Conservation (phyloP, 2,113 vertebrate genomes). For the Thunnus thynnus region DNA sequence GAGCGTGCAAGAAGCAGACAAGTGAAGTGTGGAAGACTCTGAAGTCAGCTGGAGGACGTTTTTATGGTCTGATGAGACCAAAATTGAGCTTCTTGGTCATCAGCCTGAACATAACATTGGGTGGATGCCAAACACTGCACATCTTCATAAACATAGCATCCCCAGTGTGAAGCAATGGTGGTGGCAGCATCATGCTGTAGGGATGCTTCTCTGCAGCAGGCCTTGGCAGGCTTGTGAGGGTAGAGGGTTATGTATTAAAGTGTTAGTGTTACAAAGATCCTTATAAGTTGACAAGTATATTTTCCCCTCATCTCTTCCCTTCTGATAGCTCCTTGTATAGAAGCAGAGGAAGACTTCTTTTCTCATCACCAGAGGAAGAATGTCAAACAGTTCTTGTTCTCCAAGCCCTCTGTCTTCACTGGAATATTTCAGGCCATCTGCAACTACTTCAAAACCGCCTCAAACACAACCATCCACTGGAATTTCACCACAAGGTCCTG, state of each 20-base stretch:
- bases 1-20: too few relatives aligned
- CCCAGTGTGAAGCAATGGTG: too few relatives aligned
- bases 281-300: slow-evolving; percentile 10
- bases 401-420: slow-evolving; percentile 9
- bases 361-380: slow-evolving; percentile 2
- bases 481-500: slow-evolving; percentile 21
- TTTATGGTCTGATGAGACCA: too few relatives aligned
- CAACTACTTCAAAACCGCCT: slow-evolving; percentile 38
- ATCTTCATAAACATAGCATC: too few relatives aligned
- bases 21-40: too few relatives aligned
- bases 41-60: too few relatives aligned
- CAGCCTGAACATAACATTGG: too few relatives aligned
- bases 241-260: background rate
- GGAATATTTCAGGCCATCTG: slow-evolving; percentile 38
- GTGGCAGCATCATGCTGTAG: too few relatives aligned
- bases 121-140: too few relatives aligned
- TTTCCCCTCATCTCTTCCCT: background rate
- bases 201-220: too few relatives aligned
- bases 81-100: too few relatives aligned
- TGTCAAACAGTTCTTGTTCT: slow-evolving; percentile 8
- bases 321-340: slow-evolving; percentile 35
- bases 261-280: background rate
- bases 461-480: slow-evolving; percentile 23
- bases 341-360: slow-evolving; percentile 9
- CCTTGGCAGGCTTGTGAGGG: too few relatives aligned